phyloP scores from a whole-genome alignment of 2,797 vertebrate species.

The Enteromius trimaculatus region DNA sequence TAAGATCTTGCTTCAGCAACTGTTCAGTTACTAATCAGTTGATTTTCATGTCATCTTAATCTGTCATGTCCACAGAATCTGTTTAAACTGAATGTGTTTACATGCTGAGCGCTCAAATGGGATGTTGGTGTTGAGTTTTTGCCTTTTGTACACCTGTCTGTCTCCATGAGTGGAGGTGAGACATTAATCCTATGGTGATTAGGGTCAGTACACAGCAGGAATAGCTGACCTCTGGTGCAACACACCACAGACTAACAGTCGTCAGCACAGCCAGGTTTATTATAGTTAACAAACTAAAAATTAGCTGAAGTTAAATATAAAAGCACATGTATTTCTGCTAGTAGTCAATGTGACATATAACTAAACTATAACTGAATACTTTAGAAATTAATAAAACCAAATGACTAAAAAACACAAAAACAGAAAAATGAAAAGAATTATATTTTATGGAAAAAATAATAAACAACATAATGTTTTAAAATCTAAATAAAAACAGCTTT shows the following conservation, averaged over 20 bases:
- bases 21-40: neutral
- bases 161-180: slow-evolving; percentile 25
- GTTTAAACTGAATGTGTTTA: neutral
- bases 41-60: neutral
- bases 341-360: neutral
- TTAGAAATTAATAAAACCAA: neutral
- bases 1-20: neutral
- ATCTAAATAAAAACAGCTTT: no score
- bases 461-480: neutral
- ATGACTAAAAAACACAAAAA: neutral
- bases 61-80: neutral
- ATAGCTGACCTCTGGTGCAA: slow-evolving; percentile 28
- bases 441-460: neutral
- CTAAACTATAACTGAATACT: neutral
- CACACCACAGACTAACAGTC: neutral
- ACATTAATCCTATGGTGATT: slow-evolving; percentile 43
- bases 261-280: neutral
- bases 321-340: neutral
- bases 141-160: slow-evolving; percentile 11
- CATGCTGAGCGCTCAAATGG: neutral
- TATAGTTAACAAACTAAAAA: neutral
- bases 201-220: slow-evolving; percentile 41
- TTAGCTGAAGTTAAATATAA: neutral
- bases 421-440: neutral
- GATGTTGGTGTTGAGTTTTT: neutral